Conservation (phyloP, 2,888 invertebrate species). For the Perdita meconis region DNA sequence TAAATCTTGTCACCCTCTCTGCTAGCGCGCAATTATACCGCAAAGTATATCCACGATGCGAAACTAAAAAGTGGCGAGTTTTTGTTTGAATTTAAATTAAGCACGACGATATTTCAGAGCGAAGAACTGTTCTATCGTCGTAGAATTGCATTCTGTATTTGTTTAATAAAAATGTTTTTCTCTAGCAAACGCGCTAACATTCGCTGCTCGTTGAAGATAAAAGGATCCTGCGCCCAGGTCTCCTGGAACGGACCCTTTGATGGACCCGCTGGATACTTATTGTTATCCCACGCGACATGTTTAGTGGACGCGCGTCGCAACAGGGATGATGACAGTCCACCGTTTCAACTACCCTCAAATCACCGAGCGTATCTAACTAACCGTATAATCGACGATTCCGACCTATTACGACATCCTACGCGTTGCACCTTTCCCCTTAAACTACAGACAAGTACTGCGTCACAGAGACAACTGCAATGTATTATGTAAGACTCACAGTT, state of each 20-base stretch:
- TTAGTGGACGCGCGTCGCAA: conserved; percentile 44
- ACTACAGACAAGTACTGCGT: conserved; percentile 14
- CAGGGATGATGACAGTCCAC: conserved; percentile 70
- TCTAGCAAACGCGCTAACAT: too few species aligned
- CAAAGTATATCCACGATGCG: neutral
- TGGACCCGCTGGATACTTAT: conserved; percentile 22
- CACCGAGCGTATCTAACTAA: conserved; percentile 82
- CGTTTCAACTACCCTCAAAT: conserved; percentile 77
- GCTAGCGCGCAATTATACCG: conserved; percentile 10
- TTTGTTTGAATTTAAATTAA: too few species aligned
- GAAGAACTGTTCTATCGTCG: too few species aligned
- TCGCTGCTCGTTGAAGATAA: neutral
- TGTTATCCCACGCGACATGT: conserved; percentile 28
- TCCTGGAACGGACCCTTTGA: conserved; percentile 22
- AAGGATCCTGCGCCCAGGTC: neutral
- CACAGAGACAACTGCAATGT: conserved; percentile 43
- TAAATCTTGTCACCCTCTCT: conserved; percentile 68
- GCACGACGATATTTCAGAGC: too few species aligned
- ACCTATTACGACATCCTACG: conserved; percentile 74
- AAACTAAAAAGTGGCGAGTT: neutral
- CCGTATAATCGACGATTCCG: conserved; percentile 83
- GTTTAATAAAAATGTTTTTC: too few species aligned
- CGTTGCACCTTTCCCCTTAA: conserved; percentile 34
- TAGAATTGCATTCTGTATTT: too few species aligned
- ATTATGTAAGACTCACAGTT: too few species aligned